A percentile compares a stretch with the other conserved stretches of the same genome.
These are phyloP conservation scores for Malurus cyaneus DNA, from an alignment of 2,113 vertebrate genomes.

Conservation along the genomic window DNA sequence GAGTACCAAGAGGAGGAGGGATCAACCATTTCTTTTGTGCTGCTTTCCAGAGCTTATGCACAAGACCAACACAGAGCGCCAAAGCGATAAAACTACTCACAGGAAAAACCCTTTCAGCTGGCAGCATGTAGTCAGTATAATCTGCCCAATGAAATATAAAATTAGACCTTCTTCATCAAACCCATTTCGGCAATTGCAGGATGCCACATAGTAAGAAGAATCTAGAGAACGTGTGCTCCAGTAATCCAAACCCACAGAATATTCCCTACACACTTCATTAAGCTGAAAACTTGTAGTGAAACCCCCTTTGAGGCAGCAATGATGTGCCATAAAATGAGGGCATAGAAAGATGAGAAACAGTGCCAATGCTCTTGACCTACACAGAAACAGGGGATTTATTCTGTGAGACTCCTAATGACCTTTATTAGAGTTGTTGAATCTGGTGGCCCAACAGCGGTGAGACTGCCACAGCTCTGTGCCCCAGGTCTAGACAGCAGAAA, in stretches of 20 bases:
- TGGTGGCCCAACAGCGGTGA: rapidly evolving
- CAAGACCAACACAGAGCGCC: not conserved
- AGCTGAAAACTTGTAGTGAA: not conserved
- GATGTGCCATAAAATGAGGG: not conserved
- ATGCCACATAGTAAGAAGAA: not conserved
- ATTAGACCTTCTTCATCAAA: not conserved
- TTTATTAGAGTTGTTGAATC: not conserved
- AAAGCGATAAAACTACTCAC: not conserved
- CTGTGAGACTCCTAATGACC: not conserved
- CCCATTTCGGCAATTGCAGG: not conserved
- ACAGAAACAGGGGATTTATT: not conserved
- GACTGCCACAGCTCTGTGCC: not conserved
- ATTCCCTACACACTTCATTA: not conserved
- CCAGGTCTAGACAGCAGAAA: not conserved
- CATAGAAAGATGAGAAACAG: not conserved
- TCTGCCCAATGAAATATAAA: not conserved
- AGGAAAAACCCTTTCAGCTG: not conserved
- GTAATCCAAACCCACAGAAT: not conserved
- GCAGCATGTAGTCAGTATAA: not conserved
- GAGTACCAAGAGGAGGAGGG: not conserved
- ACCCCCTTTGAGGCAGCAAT: not conserved
- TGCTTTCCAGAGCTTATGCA: not conserved
- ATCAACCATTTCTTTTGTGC: not conserved
- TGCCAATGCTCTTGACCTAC: not conserved
- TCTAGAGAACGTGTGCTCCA: not conserved